These are phyloP conservation scores for Lagorchestes hirsutus DNA, from an alignment of 2,797 vertebrate species.

Conservation along the genomic window DNA sequence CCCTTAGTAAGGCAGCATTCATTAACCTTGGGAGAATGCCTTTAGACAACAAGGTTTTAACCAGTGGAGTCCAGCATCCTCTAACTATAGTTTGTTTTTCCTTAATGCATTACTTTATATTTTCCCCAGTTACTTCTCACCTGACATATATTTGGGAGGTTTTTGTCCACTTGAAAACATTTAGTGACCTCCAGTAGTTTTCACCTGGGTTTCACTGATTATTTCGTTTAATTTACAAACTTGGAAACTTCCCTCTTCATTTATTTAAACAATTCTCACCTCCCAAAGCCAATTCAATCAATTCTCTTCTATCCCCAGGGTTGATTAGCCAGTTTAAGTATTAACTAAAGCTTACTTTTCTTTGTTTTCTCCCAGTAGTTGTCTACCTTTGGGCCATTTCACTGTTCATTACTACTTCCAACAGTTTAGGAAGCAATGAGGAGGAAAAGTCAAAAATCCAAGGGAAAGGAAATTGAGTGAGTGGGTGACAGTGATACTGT, in stretches of 20 bases:
- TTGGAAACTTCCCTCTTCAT: too few species aligned
- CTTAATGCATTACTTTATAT: neutral
- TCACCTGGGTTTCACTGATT: neutral
- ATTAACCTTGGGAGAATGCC: neutral
- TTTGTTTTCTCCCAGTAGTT: neutral
- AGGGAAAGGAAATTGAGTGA: neutral
- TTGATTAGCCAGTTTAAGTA: neutral
- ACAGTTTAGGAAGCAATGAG: neutral
- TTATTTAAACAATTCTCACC: neutral
- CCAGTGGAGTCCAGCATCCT: neutral
- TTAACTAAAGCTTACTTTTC: neutral
- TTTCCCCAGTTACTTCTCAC: neutral
- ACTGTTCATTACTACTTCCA: neutral
- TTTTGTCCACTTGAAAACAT: neutral
- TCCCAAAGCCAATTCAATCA: neutral
- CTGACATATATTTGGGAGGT: neutral
- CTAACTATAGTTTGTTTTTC: neutral
- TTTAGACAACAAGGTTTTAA: neutral
- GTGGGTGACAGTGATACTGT: neutral
- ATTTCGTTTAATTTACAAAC: too few species aligned
- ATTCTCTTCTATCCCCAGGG: neutral
- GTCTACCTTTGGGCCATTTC: neutral
- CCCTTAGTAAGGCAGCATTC: neutral
- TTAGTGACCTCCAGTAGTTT: accelerated
- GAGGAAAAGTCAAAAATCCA: neutral